Evolutionary conservation across 2,113 vertebrate genomes (phyloP).

Genomic region (Agapornis roseicollis): DNA sequence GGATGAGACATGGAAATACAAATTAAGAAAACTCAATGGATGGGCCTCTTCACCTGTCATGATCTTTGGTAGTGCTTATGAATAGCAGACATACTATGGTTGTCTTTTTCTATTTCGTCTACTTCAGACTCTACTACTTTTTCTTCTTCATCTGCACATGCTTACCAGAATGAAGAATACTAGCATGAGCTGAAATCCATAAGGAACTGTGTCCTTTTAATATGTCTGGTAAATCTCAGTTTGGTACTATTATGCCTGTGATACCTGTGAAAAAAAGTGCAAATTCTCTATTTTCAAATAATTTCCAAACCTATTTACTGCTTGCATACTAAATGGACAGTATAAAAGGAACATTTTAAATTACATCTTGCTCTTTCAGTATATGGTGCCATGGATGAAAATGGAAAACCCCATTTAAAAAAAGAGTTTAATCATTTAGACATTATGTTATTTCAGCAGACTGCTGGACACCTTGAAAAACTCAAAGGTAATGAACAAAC

Average conservation of each 20-base stretch:
- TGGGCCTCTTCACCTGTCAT: background rate
- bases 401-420: background rate
- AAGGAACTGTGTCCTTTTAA: background rate
- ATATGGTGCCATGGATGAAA: background rate
- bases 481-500: background rate
- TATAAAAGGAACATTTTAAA: background rate
- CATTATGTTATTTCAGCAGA: background rate
- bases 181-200: background rate
- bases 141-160: background rate
- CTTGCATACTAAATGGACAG: background rate
- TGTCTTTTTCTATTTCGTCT: background rate
- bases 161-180: background rate
- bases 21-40: background rate
- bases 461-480: background rate
- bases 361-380: background rate
- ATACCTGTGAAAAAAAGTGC: background rate
- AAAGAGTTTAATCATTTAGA: background rate
- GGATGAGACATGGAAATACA: background rate
- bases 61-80: background rate
- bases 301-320: background rate
- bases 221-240: background rate
- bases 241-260: background rate
- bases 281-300: background rate
- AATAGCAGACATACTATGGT: background rate
- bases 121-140: background rate